These are phyloP conservation scores for Spicauda simplicius DNA, from an alignment of 2,888 invertebrate genomes.

Conservation along the genomic window DNA sequence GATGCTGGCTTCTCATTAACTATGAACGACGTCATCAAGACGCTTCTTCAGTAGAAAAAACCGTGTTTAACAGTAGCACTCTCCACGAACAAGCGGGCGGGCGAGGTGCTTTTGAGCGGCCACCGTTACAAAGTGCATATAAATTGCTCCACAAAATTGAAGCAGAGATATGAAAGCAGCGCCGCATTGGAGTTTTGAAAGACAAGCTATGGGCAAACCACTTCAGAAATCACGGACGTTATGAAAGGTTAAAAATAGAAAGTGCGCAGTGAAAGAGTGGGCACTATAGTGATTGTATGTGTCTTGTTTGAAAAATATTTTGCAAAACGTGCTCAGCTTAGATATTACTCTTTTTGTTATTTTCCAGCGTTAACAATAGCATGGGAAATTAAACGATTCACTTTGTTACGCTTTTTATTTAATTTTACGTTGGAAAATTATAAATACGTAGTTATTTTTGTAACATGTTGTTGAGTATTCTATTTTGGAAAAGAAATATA, in stretches of 20 bases:
- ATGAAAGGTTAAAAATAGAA: constrained; percentile 52
- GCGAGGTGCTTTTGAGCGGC: constrained; percentile 72
- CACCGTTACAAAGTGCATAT: constrained; percentile 82
- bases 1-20: constrained; percentile 82
- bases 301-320: constrained; percentile 41
- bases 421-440: not conserved
- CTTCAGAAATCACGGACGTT: constrained; percentile 61
- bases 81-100: constrained; percentile 69
- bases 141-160: constrained; percentile 80
- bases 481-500: no score
- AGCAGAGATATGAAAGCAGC: constrained; percentile 75
- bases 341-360: not conserved
- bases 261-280: constrained; percentile 32
- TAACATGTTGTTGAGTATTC: no score
- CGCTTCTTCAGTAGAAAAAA: constrained; percentile 80
- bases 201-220: constrained; percentile 64
- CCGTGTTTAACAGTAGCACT: constrained; percentile 76
- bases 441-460: not conserved
- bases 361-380: constrained; percentile 5
- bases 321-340: constrained; percentile 14
- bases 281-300: constrained; percentile 37
- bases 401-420: not conserved
- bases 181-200: constrained; percentile 69
- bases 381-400: not conserved
- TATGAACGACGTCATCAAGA: constrained; percentile 83